Evolutionary conservation across 2,797 vertebrate genomes (phyloP).

Genomic region (Lerista edwardsae): DNA sequence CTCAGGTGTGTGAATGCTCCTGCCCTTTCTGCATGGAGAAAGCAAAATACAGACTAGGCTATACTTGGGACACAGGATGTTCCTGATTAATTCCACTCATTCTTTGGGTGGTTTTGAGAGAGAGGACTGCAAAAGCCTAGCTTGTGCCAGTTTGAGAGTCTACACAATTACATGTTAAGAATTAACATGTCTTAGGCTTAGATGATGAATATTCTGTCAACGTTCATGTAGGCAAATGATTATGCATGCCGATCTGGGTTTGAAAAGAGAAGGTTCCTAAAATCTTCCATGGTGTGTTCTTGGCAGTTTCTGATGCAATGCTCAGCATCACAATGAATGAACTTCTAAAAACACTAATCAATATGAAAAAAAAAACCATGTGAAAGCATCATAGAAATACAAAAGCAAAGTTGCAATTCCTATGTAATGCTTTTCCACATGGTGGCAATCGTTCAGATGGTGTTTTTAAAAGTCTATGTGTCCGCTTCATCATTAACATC

Average conservation of each 20-base stretch:
- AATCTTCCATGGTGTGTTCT: conserved; percentile 33
- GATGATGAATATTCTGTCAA: not conserved
- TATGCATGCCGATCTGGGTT: conserved; percentile 18
- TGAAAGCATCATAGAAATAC: not conserved
- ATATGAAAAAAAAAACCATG: not conserved
- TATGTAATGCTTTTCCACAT: not conserved
- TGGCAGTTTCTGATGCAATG: not conserved
- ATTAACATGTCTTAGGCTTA: not conserved
- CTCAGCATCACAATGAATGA: not conserved
- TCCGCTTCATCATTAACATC: not conserved
- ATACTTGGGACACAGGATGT: not conserved
- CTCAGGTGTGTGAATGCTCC: not conserved
- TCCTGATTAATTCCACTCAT: not conserved
- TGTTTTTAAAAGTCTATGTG: not conserved
- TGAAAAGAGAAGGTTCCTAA: conserved; percentile 27
- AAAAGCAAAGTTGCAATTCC: not conserved
- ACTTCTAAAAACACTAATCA: not conserved
- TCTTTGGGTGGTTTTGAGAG: not conserved
- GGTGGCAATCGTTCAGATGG: not conserved
- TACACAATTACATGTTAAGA: not conserved
- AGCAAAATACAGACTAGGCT: not conserved
- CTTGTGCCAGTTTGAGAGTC: not conserved
- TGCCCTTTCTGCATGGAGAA: not conserved
- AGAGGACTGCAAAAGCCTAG: not conserved
- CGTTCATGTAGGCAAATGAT: conserved; percentile 26